Evolutionary conservation across 2,888 invertebrate genomes (phyloP), one percentile per base, ranked within the genome.

Genomic region (Branchellion lobata): DNA sequence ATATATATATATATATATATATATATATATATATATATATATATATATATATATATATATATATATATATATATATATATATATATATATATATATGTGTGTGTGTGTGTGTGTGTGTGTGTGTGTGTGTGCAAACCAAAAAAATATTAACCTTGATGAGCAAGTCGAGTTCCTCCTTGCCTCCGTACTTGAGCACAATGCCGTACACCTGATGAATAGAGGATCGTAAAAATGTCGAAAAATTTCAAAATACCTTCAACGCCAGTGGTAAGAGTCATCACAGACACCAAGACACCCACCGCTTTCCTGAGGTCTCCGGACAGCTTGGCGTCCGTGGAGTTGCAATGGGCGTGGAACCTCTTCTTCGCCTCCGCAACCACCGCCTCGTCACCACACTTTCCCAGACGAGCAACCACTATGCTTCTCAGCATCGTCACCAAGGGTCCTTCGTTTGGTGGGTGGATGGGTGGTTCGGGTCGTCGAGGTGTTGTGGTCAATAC

Each of bases 251-350:
- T 40, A 40, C 40, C 40, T 8, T 8, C 14, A 5, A 40, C 5
- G 5, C 40, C 5, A 65, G 65, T 29, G 29, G n/a, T 34, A 33
- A 8, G 24, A 68, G 14, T 68, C 18, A n/a, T n/a, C n/a, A n/a
- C n/a, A n/a, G n/a, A n/a, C n/a, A n/a, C n/a, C n/a, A n/a, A n/a
- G n/a, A n/a, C 24, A 82, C 82, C 61, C 82, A 88, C 95, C 81
- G 93, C 91, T 84, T 91, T 91, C 82, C 95, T 91, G 83, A 95
- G 89, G 90, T 95, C 96, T n/a, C 95, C 95, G 34, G 93, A 91
- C 82, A 95, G 89, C n/a, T 81, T 81, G n/a, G 81, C 80, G n/a
- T 81, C 82, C 0, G 85, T 85, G 3, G 24, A 57, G 29, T 80
- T 81, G 65, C 83, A 83, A 87, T 95, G 95, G 81, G 89, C 90